Percentiles rank a stretch among this genome's conserved stretches.
Evolutionary conservation across 2,113 vertebrate species (phyloP).

Genomic region (Catharus fuscescens): DNA sequence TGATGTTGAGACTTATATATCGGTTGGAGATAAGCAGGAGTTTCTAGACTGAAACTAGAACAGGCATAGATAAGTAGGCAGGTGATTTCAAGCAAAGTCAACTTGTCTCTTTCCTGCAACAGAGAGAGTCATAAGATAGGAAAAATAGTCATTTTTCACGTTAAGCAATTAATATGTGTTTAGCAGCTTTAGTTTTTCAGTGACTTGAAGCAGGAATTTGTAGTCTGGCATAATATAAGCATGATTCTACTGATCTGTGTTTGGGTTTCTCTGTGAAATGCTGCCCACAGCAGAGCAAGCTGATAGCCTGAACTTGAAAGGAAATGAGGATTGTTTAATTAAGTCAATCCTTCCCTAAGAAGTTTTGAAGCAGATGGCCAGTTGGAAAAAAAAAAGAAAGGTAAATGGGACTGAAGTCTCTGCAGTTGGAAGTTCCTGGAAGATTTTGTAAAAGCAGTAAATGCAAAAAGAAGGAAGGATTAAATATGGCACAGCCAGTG

Average conservation of each 20-base stretch:
- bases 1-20: background rate
- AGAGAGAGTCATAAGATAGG: background rate
- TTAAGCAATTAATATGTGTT: background rate
- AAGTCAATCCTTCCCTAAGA: constrained; percentile 10
- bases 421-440: background rate
- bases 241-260: background rate
- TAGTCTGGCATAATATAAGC: background rate
- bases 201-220: background rate
- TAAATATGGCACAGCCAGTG: background rate
- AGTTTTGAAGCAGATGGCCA: constrained; percentile 29
- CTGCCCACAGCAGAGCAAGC: constrained; percentile 37
- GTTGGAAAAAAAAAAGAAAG: background rate
- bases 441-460: background rate
- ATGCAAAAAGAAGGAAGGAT: background rate
- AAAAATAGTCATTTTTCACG: background rate
- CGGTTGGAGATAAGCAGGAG: background rate
- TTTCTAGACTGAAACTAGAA: background rate
- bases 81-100: background rate
- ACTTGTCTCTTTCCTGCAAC: background rate
- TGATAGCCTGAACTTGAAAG: constrained; percentile 17
- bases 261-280: background rate
- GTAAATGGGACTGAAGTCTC: background rate
- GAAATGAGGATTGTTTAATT: constrained; percentile 49
- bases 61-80: background rate
- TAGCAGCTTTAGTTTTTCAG: background rate